Conservation (phyloP, 2,888 invertebrate species). For the Spatulosminthurus flaviceps region DNA sequence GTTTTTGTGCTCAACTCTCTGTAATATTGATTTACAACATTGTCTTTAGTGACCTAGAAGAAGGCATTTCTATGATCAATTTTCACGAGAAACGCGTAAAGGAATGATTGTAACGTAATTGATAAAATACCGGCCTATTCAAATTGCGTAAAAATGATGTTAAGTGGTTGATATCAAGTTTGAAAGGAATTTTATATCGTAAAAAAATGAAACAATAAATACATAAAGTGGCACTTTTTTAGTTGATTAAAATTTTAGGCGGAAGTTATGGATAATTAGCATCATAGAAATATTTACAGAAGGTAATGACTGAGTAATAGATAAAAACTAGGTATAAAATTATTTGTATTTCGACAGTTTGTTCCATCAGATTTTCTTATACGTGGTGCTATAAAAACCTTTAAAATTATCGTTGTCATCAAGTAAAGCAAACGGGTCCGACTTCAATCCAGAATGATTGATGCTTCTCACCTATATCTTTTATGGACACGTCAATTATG, state of each 20-base stretch:
- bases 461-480: constrained; percentile 78
- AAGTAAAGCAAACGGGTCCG: constrained; percentile 82
- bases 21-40: no score
- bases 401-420: constrained; percentile 42
- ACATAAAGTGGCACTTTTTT: background rate
- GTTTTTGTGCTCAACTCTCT: no score
- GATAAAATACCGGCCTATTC: no score
- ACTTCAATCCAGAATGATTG: constrained; percentile 86
- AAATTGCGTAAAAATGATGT: no score
- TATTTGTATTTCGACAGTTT: background rate
- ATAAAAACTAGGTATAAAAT: no score
- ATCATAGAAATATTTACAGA: background rate
- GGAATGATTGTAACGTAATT: no score
- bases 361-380: background rate
- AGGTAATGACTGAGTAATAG: no score
- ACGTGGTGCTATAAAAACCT: background rate
- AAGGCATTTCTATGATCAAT: no score
- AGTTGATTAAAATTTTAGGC: background rate
- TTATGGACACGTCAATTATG: constrained; percentile 80
- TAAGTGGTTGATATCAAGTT: no score
- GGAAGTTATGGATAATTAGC: background rate
- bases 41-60: no score
- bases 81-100: no score
- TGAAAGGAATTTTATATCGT: no score
- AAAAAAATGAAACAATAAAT: background rate